Conservation (phyloP, 2,113 vertebrate species). For the Sminthopsis crassicaudata region DNA sequence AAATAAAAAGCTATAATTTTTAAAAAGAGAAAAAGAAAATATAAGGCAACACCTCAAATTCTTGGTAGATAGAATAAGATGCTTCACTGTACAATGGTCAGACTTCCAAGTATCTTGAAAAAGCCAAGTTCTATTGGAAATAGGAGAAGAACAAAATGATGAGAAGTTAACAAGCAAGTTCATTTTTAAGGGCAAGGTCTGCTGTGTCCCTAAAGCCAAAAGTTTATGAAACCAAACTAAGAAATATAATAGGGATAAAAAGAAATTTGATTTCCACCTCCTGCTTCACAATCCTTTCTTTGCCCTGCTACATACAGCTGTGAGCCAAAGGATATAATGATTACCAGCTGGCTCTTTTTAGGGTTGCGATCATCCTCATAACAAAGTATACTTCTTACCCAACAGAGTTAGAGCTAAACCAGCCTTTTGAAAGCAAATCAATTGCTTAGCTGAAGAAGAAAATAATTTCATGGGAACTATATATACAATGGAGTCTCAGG, state of each 20-base stretch:
- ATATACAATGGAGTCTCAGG: neutral
- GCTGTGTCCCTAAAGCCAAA: conserved; percentile 54
- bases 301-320: conserved; percentile 63
- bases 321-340: conserved; percentile 53
- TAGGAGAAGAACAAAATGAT: conserved; percentile 26
- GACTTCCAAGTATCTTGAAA: conserved; percentile 12
- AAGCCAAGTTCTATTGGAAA: conserved; percentile 23
- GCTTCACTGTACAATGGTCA: conserved; percentile 20
- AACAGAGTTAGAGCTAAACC: conserved; percentile 37
- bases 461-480: conserved; percentile 1
- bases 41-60: neutral
- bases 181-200: conserved; percentile 61
- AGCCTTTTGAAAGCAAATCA: conserved; percentile 28
- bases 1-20: too few relatives aligned
- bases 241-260: conserved; percentile 72
- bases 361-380: conserved; percentile 8
- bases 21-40: neutral
- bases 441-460: conserved; percentile 29
- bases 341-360: conserved; percentile 65
- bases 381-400: conserved; percentile 52
- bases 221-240: conserved; percentile 59
- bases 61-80: neutral
- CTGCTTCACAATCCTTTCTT: conserved; percentile 55
- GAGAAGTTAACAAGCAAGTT: conserved; percentile 35
- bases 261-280: conserved; percentile 67